A percentile compares a stretch with the other conserved stretches of the same genome.
Evolutionary conservation across 2,113 vertebrate species (phyloP).

Genomic region (human (Homo sapiens)): GRCh38 chr22:27393501-27394000

Average conservation of each 20-base stretch:
- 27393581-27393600: not conserved
- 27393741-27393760: not conserved
- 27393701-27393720: not conserved
- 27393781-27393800: too few species aligned
- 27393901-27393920: not conserved
- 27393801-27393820: not conserved
- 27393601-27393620: accelerated
- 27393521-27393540: not conserved
- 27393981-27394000: not conserved
- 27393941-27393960: accelerated
- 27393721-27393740: accelerated
- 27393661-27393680: accelerated
- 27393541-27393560: not conserved
- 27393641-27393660: not conserved
- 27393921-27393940: not conserved
- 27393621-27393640: not conserved
- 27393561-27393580: accelerated
- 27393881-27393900: too few species aligned
- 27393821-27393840: not conserved
- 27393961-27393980: accelerated
- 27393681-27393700: too few species aligned
- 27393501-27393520: not conserved
- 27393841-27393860: too few species aligned
- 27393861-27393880: not conserved
- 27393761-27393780: not conserved